phyloP scores from a whole-genome alignment of 2,113 vertebrate species.

The Corynorhinus townsendii region DNA sequence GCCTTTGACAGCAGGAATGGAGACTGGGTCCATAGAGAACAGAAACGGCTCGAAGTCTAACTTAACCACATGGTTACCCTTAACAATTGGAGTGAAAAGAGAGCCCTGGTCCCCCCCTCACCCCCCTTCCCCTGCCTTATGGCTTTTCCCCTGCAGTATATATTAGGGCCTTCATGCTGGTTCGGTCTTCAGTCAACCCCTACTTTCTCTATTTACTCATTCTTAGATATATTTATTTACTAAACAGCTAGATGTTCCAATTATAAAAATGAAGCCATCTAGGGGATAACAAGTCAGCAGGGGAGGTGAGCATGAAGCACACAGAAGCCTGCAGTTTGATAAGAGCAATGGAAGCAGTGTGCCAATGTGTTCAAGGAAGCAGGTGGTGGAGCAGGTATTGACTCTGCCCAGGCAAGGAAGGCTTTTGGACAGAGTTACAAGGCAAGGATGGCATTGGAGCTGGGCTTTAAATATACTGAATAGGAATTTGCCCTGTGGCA shows the following conservation, averaged over 20 bases:
- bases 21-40: neutral
- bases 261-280: neutral
- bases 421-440: neutral
- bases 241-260: neutral
- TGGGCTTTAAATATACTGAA: neutral
- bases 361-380: neutral
- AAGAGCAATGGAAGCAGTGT: neutral
- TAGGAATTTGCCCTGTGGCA: neutral
- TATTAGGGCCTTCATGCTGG: neutral
- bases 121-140: neutral
- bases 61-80: neutral
- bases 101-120: neutral
- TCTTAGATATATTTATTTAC: neutral
- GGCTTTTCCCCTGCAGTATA: neutral
- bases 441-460: neutral
- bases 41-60: neutral
- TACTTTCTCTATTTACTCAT: neutral
- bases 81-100: neutral
- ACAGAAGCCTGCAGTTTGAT: neutral
- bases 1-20: conserved; percentile 36
- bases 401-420: neutral
- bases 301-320: neutral
- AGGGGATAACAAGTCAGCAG: neutral
- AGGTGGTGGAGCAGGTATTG: too few species aligned
- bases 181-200: neutral